phyloP scores from a whole-genome alignment of 2,797 vertebrate genomes.

The Anniella stebbinsi region DNA sequence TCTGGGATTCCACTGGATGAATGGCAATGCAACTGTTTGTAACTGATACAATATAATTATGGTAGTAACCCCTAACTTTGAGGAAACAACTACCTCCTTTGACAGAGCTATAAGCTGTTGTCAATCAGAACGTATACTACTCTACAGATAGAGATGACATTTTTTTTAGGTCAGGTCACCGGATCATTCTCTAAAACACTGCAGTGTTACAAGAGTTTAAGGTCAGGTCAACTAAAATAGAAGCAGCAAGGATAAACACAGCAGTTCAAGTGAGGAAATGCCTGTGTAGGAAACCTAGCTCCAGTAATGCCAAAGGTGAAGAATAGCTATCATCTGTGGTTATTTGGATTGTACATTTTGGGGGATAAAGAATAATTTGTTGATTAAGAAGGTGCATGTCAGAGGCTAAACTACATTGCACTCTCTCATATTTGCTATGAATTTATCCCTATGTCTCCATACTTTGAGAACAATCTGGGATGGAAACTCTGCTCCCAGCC shows the following conservation, averaged over 20 bases:
- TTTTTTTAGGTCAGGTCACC: constrained; percentile 9
- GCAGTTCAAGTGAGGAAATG: accelerated
- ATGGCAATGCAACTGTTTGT: not conserved
- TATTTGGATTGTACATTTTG: not conserved
- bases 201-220: not conserved
- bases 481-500: not conserved
- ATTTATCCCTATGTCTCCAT: not conserved
- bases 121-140: not conserved
- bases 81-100: not conserved
- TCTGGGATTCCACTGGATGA: not conserved
- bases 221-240: not conserved
- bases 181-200: not conserved
- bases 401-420: not conserved
- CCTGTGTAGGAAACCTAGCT: not conserved
- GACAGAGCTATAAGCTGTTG: not conserved
- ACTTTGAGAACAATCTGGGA: constrained; percentile 3
- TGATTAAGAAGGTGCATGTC: not conserved
- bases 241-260: constrained; percentile 11
- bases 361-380: not conserved
- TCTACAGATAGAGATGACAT: not conserved
- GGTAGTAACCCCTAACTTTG: not conserved
- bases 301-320: not conserved
- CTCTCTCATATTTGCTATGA: not conserved
- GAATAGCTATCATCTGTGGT: not conserved
- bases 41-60: not conserved